A percentile compares a stretch with the other conserved stretches of the same genome.
phyloP scores from a whole-genome alignment of 2,797 vertebrate species.

The Vultur gryphus region DNA sequence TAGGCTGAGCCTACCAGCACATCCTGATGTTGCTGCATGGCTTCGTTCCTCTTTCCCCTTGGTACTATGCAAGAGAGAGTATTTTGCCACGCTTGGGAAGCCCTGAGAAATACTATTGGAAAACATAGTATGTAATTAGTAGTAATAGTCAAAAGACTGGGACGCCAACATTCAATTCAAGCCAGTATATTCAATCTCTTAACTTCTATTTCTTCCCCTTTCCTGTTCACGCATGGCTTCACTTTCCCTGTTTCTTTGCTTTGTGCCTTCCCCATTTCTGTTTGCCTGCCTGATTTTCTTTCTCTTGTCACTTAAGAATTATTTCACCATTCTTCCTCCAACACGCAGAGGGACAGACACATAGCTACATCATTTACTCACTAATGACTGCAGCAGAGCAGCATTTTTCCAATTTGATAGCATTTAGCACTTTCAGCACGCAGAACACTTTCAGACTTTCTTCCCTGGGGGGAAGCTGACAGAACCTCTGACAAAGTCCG shows the following conservation, averaged over 20 bases:
- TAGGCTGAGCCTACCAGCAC: not conserved
- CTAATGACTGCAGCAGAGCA: not conserved
- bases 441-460: not conserved
- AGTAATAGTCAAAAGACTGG: not conserved
- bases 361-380: not conserved
- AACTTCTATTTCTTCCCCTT: not conserved
- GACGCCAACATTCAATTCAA: not conserved
- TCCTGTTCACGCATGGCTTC: not conserved
- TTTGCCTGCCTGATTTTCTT: not conserved
- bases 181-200: not conserved
- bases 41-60: not conserved
- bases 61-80: not conserved
- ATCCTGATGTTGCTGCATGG: not conserved
- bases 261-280: not conserved
- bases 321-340: not conserved
- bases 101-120: not conserved
- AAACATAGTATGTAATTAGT: not conserved
- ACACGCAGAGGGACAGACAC: rapidly evolving
- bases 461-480: not conserved
- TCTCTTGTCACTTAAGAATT: not conserved
- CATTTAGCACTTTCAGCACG: not conserved
- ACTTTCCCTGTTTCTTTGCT: not conserved
- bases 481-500: not conserved
- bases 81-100: not conserved
- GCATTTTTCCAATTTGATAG: not conserved